phyloP scores from a whole-genome alignment of 2,888 invertebrate species.

The Hydrotaea cyrtoneurina region DNA sequence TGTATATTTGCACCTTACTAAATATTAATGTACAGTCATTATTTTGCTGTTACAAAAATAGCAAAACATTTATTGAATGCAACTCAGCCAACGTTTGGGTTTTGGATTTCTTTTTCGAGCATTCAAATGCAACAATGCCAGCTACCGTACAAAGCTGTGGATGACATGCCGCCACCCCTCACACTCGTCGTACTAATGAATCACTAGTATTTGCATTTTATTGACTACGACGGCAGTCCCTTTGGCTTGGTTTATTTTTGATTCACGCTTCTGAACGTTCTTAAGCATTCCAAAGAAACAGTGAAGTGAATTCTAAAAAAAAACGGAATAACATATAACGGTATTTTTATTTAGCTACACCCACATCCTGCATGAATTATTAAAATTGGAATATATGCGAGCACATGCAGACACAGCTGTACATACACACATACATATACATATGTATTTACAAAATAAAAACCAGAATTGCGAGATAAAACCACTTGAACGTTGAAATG shows the following conservation, averaged over 20 bases:
- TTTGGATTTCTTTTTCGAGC: not conserved
- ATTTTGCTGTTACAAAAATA: slow-evolving; percentile 10
- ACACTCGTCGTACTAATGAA: slow-evolving; percentile 27
- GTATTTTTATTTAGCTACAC: slow-evolving; percentile 32
- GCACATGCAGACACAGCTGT: too few species aligned
- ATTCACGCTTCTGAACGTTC: not conserved
- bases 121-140: slow-evolving; percentile 2
- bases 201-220: slow-evolving; percentile 36
- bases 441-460: too few species aligned
- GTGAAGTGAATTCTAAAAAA: not conserved
- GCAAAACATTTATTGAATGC: slow-evolving; percentile 3
- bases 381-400: slow-evolving; percentile 15
- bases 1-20: slow-evolving; percentile 31
- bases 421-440: too few species aligned
- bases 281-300: not conserved
- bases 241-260: not conserved
- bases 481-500: too few species aligned
- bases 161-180: not conserved
- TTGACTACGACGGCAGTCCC: not conserved
- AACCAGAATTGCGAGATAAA: too few species aligned
- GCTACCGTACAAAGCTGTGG: not conserved
- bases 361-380: slow-evolving; percentile 45
- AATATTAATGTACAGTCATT: slow-evolving; percentile 26
- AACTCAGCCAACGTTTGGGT: not conserved
- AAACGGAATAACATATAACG: slow-evolving; percentile 12